phyloP scores from a whole-genome alignment of 2,888 invertebrate species.

The Drosophila nigritarsus region DNA sequence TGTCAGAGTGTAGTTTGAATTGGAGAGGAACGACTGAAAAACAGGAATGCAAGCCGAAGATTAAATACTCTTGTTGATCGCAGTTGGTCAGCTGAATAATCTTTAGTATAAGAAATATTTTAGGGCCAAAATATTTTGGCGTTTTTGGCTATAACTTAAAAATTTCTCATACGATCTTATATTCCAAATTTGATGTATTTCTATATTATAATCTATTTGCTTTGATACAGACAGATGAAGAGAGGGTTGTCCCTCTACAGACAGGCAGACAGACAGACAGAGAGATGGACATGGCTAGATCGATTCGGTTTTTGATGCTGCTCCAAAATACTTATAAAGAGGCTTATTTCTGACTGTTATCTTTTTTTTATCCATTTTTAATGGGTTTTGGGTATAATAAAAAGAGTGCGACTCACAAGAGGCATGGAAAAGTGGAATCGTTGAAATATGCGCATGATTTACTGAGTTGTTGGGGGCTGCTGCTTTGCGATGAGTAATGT shows the following conservation, averaged over 20 bases:
- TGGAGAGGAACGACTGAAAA: neutral
- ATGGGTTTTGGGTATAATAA: constrained; percentile 10
- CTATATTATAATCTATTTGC: neutral
- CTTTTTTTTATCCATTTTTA: neutral
- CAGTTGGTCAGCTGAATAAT: neutral
- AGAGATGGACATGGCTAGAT: neutral
- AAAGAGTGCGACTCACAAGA: constrained; percentile 4
- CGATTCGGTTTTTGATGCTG: neutral
- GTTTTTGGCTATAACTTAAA: neutral
- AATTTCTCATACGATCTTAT: neutral
- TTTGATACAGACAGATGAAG: neutral
- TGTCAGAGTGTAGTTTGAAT: neutral
- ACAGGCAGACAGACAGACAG: neutral
- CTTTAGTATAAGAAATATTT: too few relatives aligned
- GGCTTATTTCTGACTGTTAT: neutral
- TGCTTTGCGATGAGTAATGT: neutral
- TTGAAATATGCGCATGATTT: constrained; percentile 77
- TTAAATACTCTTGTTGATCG: neutral
- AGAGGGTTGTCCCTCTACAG: neutral
- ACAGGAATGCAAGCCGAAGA: neutral
- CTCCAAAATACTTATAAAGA: neutral
- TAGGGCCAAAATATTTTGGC: too few relatives aligned
- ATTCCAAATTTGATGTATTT: neutral
- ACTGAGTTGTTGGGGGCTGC: constrained; percentile 36
- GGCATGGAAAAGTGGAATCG: constrained; percentile 19